Conservation (phyloP, 2,113 vertebrate species). For the Labrus mixtus region DNA sequence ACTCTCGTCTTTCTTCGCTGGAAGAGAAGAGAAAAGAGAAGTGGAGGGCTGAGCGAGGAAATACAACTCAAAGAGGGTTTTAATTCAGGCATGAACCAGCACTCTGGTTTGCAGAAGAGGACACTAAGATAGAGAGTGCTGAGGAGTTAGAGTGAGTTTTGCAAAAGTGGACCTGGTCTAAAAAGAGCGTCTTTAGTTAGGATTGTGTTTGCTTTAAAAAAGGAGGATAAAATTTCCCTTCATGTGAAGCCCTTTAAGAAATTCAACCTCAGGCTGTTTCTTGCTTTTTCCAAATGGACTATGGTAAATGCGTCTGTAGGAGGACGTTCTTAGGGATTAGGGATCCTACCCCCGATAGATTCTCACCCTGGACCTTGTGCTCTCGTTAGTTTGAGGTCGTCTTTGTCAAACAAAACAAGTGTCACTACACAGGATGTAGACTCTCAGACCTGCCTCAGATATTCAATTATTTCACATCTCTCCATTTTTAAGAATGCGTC, state of each 20-base stretch:
- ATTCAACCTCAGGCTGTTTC: conserved; percentile 3
- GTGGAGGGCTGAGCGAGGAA: not conserved
- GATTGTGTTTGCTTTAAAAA: conserved; percentile 34
- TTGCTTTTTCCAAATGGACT: conserved; percentile 10
- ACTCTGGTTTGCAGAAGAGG: conserved; percentile 31
- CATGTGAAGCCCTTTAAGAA: not conserved
- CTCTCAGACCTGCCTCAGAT: no score
- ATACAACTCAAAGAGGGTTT: not conserved
- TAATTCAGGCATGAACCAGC: conserved; percentile 40
- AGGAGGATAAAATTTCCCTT: not conserved
- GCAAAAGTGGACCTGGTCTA: conserved; percentile 60
- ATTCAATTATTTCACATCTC: no score
- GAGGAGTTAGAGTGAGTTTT: not conserved
- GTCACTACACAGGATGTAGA: no score
- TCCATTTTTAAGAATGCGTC: no score
- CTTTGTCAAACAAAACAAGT: no score
- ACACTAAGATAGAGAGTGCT: conserved; percentile 29
- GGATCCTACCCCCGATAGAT: not conserved
- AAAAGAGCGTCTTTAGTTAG: conserved; percentile 34
- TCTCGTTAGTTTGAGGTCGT: no score
- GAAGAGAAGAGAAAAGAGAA: conserved; percentile 13
- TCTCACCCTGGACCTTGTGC: not conserved
- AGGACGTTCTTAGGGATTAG: not conserved
- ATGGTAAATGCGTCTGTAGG: not conserved
- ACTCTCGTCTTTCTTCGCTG: conserved; percentile 95